These are phyloP conservation scores for Australoheros facetus DNA, from an alignment of 2,797 vertebrate species.

Conservation along the genomic window DNA sequence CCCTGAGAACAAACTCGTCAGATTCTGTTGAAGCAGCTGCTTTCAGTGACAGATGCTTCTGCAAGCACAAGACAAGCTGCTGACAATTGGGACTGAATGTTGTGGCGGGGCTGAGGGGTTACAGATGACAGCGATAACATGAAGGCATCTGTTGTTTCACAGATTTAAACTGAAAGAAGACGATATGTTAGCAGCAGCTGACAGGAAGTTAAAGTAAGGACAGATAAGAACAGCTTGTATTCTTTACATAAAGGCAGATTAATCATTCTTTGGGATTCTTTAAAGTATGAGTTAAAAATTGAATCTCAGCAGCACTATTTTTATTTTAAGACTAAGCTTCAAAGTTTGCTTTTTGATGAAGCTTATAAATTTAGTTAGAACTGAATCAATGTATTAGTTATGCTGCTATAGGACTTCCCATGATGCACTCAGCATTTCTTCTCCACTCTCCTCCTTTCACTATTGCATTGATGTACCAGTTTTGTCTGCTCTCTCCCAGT, in stretches of 20 bases:
- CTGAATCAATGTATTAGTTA: no score
- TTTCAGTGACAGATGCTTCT: background rate
- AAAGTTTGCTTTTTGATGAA: no score
- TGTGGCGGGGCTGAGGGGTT: background rate
- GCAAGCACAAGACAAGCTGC: slow-evolving; percentile 20
- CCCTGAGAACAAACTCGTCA: slow-evolving; percentile 2
- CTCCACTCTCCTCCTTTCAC: no score
- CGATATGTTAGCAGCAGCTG: background rate
- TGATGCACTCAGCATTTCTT: no score
- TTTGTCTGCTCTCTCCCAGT: background rate
- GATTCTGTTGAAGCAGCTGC: slow-evolving; percentile 19
- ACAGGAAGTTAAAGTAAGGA: background rate
- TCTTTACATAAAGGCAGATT: background rate
- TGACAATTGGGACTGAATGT: slow-evolving; percentile 14
- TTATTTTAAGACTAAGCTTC: no score
- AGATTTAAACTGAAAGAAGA: background rate
- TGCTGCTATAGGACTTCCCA: no score
- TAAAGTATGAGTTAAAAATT: background rate
- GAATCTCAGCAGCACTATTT: background rate
- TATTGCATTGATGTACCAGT: background rate
- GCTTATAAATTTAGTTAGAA: no score
- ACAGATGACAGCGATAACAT: background rate
- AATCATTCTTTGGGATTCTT: background rate
- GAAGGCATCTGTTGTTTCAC: background rate
- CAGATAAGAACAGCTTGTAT: background rate